Conservation (phyloP, 2,888 invertebrate species). For the Andrena hattorfiana region DNA sequence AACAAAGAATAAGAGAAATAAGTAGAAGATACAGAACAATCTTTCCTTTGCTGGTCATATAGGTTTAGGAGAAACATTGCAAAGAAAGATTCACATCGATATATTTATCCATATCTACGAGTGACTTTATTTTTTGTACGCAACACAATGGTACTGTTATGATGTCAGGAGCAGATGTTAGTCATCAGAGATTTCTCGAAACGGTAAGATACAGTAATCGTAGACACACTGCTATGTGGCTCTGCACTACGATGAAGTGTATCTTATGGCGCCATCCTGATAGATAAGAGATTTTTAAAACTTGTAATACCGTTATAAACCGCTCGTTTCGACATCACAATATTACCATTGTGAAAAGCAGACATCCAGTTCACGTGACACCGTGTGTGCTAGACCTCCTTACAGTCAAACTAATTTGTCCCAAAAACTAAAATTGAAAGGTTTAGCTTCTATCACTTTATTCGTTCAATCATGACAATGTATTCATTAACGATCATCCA, state of each 20-base stretch:
- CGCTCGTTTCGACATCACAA: neutral
- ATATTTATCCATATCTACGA: neutral
- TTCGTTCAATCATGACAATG: neutral
- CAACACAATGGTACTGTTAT: slow-evolving; percentile 3
- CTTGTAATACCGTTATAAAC: neutral
- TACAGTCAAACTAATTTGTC: neutral
- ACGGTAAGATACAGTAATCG: slow-evolving; percentile 36
- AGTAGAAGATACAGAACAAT: neutral
- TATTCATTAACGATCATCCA: neutral
- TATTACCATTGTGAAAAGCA: slow-evolving; percentile 1
- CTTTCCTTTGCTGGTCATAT: neutral
- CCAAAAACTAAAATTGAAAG: neutral
- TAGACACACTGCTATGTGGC: slow-evolving; percentile 5
- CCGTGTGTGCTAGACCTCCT: neutral
- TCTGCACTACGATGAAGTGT: slow-evolving; percentile 11
- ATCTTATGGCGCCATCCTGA: slow-evolving; percentile 1
- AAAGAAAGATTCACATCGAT: neutral
- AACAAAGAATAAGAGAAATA: neutral
- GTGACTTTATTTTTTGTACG: neutral
- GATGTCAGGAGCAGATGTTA: slow-evolving; percentile 3
- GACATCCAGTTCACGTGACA: neutral
- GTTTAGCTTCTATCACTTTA: neutral
- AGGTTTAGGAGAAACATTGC: neutral
- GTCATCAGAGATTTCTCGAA: slow-evolving; percentile 31
- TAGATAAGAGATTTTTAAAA: slow-evolving; percentile 3